Base-by-base conservation (phyloP, 2,797 vertebrate species). In the Australoheros facetus region DNA sequence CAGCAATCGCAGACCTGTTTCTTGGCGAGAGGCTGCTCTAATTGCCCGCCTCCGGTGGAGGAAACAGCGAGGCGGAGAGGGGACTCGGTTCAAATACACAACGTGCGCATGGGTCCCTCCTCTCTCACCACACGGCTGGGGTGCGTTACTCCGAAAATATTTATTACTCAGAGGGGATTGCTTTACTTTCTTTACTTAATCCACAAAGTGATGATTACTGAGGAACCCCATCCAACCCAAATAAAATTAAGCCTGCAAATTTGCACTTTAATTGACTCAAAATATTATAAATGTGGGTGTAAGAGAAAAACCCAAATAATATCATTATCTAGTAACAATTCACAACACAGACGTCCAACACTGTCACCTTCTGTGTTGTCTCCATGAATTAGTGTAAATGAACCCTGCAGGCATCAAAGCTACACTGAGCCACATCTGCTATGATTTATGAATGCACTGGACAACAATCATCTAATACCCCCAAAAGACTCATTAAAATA, bases 11-110 rank as follows among this genome's bases (percentile, higher is more conserved):
- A 51, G 78, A 72, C 75, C 81, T 83, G 56, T 80, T 86, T 88
- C 56, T 75, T 48, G 17, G 64, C 42, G 69, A 77, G 58, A 71
- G 60, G 77, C 85, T 77, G 76, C 73, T 90, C 16, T 79, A 81
- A 80, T 84, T 89, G 79, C 58, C 71, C 73, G 80, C 84, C 81
- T 78, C 85, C 70, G 77, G 84, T 72, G 81, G 75, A 78, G 72
- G 76, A 73, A 32, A 26, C 72, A 53, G 80, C 39, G 64, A 56
- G 76, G 77, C n/a, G 21, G 56, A 11, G 75, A 75, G 77, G 72
- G 81, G 79, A 75, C 70, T 75, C 75, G 73, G 83, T 73, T 84
- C 80, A 82, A 79, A 81, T 60, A 56, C 74, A 37, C 26, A 17
- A 26, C 83, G 87, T 79, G 81, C 81, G 64, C 64, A 19, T 11